phyloP scores from a whole-genome alignment of 2,888 invertebrate genomes.

The Sinelater perroti region DNA sequence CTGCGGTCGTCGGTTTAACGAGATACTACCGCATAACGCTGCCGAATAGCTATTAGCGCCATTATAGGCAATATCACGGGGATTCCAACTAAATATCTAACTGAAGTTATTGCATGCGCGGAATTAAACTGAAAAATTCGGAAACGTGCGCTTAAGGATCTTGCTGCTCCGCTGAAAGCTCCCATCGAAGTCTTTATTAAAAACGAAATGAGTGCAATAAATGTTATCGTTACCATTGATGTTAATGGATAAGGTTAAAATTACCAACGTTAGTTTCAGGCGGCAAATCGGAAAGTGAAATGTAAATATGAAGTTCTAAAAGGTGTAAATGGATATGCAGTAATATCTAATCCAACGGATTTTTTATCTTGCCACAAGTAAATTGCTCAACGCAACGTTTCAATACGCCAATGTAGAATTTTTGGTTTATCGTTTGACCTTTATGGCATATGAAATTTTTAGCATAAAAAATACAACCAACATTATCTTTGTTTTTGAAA shows the following conservation, averaged over 20 bases:
- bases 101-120: slow-evolving; percentile 34
- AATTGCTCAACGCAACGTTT: no score
- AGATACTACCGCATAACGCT: slow-evolving; percentile 60
- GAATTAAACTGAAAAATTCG: slow-evolving; percentile 22
- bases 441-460: no score
- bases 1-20: slow-evolving; percentile 59
- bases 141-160: not conserved
- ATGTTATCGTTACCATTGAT: not conserved
- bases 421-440: no score
- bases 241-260: not conserved
- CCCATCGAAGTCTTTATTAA: not conserved
- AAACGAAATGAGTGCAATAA: not conserved
- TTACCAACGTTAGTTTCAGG: not conserved
- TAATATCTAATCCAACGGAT: no score
- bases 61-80: slow-evolving; percentile 56
- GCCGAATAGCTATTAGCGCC: slow-evolving; percentile 58
- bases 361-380: no score
- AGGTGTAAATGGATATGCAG: no score
- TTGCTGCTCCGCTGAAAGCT: not conserved
- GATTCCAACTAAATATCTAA: slow-evolving; percentile 41
- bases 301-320: no score
- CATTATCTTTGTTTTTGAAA: no score
- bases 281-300: not conserved
- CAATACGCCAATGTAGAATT: no score
- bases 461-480: no score